Conservation (phyloP, 1,140 invertebrate genomes). For the Phocides pigmalion region DNA sequence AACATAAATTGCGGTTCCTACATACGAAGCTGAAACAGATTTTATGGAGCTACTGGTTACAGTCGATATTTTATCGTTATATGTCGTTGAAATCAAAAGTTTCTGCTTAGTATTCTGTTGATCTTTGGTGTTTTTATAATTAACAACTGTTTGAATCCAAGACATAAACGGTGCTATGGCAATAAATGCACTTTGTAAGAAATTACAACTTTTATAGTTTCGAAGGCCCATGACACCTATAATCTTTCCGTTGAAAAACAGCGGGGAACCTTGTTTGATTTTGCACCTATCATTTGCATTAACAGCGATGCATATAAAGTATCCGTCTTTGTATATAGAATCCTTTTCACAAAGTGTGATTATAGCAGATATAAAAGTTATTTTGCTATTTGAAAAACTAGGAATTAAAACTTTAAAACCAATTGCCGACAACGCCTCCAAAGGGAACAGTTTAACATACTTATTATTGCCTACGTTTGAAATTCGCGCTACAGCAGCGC, state of each 20-base stretch:
- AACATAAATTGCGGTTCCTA: too few species aligned
- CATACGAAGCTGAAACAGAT: too few species aligned
- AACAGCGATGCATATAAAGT: slow-evolving; percentile 46
- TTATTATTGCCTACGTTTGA: too few species aligned
- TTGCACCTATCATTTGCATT: slow-evolving; percentile 27
- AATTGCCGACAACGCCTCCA: neutral
- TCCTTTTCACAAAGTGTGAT: slow-evolving; percentile 12
- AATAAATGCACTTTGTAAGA: slow-evolving; percentile 44
- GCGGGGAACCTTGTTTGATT: slow-evolving; percentile 48
- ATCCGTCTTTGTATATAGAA: slow-evolving; percentile 23
- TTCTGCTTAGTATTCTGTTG: neutral
- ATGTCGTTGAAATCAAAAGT: neutral
- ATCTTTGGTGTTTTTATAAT: neutral
- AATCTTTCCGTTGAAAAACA: slow-evolving; percentile 43
- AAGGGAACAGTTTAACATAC: neutral
- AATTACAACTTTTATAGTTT: slow-evolving; percentile 25
- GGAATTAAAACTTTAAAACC: neutral
- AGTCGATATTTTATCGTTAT: neutral
- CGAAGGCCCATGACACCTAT: slow-evolving; percentile 41
- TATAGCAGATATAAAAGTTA: slow-evolving; percentile 32
- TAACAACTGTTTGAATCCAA: slow-evolving; percentile 47
- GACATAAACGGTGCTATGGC: slow-evolving; percentile 39
- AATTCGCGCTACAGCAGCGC: neutral
- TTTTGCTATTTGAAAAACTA: neutral
- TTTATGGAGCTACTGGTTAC: too few species aligned